These are phyloP conservation scores for Phacellophora camtschatica DNA, from an alignment of 30 jellyfish, hydroid and myxozoan genomes.

Conservation along the genomic window DNA sequence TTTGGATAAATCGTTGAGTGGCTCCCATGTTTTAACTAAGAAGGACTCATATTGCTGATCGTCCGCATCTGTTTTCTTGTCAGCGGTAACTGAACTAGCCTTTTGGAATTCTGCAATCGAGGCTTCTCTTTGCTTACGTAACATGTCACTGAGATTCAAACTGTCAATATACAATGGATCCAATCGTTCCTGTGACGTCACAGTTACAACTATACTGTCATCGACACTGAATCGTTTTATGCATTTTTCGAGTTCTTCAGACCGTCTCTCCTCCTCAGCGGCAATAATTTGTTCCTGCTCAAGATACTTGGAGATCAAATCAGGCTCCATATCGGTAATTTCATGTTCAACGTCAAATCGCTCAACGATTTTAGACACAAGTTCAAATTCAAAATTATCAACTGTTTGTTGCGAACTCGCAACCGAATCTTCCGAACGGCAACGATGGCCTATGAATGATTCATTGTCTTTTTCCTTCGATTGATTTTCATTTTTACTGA, in stretches of 20 bases:
- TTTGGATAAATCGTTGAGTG: slow-evolving; percentile 29
- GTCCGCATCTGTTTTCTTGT: neutral
- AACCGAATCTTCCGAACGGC: slow-evolving; percentile 59
- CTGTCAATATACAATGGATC: slow-evolving; percentile 64
- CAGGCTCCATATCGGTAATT: slow-evolving; percentile 62
- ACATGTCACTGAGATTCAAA: slow-evolving; percentile 37
- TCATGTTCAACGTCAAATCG: slow-evolving; percentile 90
- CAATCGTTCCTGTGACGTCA: slow-evolving; percentile 70
- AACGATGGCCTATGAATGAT: neutral
- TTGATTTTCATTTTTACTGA: slow-evolving; percentile 1
- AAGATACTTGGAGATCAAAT: slow-evolving; percentile 40
- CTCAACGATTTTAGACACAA: slow-evolving; percentile 90
- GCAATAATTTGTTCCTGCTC: slow-evolving; percentile 41
- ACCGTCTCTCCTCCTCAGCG: slow-evolving; percentile 45
- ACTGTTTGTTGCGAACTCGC: slow-evolving; percentile 85
- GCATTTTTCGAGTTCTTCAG: slow-evolving; percentile 3
- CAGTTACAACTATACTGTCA: slow-evolving; percentile 61
- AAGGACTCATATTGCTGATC: slow-evolving; percentile 32
- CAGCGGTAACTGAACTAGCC: neutral
- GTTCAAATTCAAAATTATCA: slow-evolving; percentile 77
- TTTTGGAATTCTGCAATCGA: slow-evolving; percentile 54
- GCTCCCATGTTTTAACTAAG: slow-evolving; percentile 57
- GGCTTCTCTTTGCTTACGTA: slow-evolving; percentile 63
- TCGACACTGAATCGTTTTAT: slow-evolving; percentile 29
- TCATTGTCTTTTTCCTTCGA: neutral